Base-by-base conservation (phyloP, 2,797 vertebrate species). In the Mormyrus hasselquistii region DNA sequence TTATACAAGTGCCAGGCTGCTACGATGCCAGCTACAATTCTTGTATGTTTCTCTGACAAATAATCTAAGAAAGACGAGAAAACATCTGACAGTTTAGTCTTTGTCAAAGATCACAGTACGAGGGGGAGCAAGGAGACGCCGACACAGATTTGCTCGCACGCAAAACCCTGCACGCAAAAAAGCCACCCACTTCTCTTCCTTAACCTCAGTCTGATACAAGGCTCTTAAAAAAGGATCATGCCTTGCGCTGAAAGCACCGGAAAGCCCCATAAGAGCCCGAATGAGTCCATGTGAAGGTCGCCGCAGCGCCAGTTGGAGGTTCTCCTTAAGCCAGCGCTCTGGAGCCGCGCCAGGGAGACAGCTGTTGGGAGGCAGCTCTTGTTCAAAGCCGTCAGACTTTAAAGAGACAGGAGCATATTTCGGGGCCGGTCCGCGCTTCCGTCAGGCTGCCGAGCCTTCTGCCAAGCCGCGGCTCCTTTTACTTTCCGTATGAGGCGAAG, bases 261-360 rank as follows among this genome's bases (percentile, higher is more conserved):
- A 96, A 96, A 94, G 93, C 52, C 25, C 90, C 94, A 96, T 95
- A 96, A 96, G 95, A 92, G 93, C 90, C 89, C 94, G 95, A 94
- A 93, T 95, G 95, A 94, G 95, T 95, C 87, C 91, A 93, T 88
- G 95, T 92, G 93, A 95, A 94, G 93, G 95, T 94, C 93, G 95
- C 94, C 93, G 94, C 94, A 94, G 95, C 94, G 95, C 94, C 95
- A 95, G 95, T 95, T 95, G 94, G 93, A 96, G 93, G 95, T 95
- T 97, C 96, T 95, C 95, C 97, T 96, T 98, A 98, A 98, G 97
- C 96, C 96, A 90, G 92, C 92, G 94, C 95, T 95, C 95, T 99
- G 98, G 97, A 97, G 95, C 94, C 90, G 93, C 95, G 97, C 98
- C 98, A 99, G 96, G 94, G 95, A 97, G 98, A 98, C 98, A 99